A percentile compares a stretch with the other conserved stretches of the same genome.
Evolutionary conservation across 2,888 invertebrate genomes (phyloP).

Genomic region (Megaustenia siamemsis): DNA sequence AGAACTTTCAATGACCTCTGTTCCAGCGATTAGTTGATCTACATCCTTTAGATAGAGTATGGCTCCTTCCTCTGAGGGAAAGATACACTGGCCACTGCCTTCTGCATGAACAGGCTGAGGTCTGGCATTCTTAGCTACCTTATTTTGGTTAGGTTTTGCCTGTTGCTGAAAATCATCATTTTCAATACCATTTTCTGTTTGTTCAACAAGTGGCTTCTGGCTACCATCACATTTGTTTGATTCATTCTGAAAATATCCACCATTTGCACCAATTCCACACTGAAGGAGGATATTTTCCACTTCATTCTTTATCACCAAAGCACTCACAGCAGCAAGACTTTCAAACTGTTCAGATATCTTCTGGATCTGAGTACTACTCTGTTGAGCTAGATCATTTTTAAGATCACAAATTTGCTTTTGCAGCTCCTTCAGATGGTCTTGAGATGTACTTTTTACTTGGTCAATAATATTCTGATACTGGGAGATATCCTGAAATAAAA

Average conservation of each 20-base stretch:
- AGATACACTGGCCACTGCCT: not conserved
- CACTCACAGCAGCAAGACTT: not conserved
- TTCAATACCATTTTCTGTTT: not conserved
- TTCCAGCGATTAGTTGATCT: not conserved
- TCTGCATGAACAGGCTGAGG: not conserved
- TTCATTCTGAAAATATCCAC: not conserved
- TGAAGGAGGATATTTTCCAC: not conserved
- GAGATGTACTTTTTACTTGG: constrained; percentile 17
- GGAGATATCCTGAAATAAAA: not conserved
- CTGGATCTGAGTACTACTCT: not conserved
- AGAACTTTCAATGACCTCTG: not conserved
- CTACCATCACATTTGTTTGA: not conserved
- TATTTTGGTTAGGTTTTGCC: not conserved
- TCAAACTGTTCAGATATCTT: not conserved
- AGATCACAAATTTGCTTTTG: constrained; percentile 1
- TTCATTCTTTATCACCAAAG: constrained; percentile 11
- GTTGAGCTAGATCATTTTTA: not conserved
- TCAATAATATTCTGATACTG: not conserved
- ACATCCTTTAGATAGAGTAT: not conserved
- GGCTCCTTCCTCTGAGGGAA: constrained; percentile 13
- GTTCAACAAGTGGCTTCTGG: not conserved
- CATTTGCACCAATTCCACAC: not conserved
- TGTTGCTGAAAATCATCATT: not conserved
- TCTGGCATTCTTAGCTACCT: not conserved
- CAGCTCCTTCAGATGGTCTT: constrained; percentile 21